Evolutionary conservation across 2,888 invertebrate species (phyloP).

Genomic region (Halictus ligatus): DNA sequence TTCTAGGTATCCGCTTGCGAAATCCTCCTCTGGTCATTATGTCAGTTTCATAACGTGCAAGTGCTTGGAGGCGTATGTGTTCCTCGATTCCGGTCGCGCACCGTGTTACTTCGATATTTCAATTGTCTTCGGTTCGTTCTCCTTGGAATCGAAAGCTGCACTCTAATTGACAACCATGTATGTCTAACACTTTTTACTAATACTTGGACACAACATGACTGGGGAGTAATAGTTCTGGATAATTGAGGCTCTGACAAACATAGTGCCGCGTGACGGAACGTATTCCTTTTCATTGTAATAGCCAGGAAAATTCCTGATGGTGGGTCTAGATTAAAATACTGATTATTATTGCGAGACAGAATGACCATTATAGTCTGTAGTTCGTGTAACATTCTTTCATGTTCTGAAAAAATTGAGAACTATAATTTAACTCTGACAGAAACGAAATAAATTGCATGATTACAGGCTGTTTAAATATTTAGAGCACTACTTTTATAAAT

Average conservation of each 20-base stretch:
- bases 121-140: conserved; percentile 1
- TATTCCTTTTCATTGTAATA: background rate
- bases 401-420: background rate
- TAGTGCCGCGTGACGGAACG: background rate
- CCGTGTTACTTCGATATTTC: conserved; percentile 2
- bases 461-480: no score
- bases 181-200: background rate
- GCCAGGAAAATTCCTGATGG: background rate
- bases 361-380: background rate
- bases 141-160: background rate
- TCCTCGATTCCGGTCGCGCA: conserved; percentile 32
- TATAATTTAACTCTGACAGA: background rate
- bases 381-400: no score
- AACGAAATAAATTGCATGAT: background rate
- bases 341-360: background rate
- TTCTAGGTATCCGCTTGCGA: conserved; percentile 67
- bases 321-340: background rate
- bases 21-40: conserved; percentile 59
- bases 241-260: background rate
- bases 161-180: background rate
- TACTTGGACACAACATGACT: background rate
- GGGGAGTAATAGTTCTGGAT: background rate
- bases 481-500: no score
- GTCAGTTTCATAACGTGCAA: conserved; percentile 67
- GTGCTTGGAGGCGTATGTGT: conserved; percentile 39